Conservation (phyloP, 2,113 vertebrate genomes). For the Scolopax mira region DNA sequence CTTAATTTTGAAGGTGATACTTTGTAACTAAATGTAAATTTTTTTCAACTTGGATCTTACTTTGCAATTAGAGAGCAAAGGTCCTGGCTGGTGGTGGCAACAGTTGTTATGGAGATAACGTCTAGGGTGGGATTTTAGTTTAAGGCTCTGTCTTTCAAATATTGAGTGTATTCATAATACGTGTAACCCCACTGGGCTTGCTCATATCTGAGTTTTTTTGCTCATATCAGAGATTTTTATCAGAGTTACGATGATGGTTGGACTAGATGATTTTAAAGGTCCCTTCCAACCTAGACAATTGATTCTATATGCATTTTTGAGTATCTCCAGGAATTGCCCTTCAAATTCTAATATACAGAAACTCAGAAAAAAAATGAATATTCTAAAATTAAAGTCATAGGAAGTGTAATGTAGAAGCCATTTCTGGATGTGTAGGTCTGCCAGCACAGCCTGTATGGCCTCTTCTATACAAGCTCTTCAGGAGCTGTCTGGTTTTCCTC, state of each 20-base stretch:
- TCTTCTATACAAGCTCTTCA: neutral
- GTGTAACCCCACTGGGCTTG: neutral
- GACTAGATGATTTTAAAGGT: no score
- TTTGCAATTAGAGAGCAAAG: neutral
- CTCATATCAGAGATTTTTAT: neutral
- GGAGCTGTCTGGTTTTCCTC: neutral
- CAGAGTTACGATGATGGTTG: no score
- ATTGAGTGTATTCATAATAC: accelerated
- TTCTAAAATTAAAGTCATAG: neutral
- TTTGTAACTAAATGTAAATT: accelerated
- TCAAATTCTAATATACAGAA: neutral
- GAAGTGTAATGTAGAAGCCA: accelerated
- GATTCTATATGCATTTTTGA: neutral
- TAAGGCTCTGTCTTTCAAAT: neutral
- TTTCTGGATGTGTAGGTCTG: accelerated
- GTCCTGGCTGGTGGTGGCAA: neutral
- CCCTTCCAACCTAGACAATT: no score
- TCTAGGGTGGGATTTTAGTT: neutral
- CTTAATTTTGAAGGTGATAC: neutral
- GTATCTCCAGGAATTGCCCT: neutral
- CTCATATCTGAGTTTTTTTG: neutral
- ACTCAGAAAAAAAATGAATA: neutral
- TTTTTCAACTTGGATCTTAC: neutral
- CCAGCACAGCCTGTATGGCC: neutral
- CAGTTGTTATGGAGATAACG: accelerated